A percentile compares a stretch with the other conserved stretches of the same genome.
These are phyloP conservation scores for Rhea americana DNA, from an alignment of 2,113 vertebrate genomes.

Conservation along the genomic window DNA sequence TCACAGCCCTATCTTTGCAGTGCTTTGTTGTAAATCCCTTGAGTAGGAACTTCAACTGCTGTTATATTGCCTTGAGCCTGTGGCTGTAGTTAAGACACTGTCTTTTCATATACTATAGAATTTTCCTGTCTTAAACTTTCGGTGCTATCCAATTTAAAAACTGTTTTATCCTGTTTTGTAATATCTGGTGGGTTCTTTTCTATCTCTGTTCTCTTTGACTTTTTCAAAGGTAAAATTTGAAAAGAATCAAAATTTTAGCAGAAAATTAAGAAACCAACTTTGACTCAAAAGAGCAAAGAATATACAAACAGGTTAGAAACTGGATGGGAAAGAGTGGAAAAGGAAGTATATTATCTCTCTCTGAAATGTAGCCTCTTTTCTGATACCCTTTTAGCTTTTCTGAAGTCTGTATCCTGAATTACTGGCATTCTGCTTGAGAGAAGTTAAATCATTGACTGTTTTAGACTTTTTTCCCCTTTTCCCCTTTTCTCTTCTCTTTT, in stretches of 20 bases:
- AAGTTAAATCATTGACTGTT: background rate
- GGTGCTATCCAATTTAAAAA: background rate
- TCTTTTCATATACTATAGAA: background rate
- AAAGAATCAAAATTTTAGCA: background rate
- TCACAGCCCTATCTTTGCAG: background rate
- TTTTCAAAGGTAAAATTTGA: background rate
- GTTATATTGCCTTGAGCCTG: background rate
- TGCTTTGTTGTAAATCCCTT: background rate
- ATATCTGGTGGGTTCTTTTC: background rate
- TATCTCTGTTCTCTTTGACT: background rate
- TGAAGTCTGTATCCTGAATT: background rate
- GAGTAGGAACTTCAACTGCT: background rate
- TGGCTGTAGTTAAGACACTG: background rate
- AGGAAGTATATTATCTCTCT: background rate
- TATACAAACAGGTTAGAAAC: background rate
- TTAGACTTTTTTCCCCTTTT: background rate
- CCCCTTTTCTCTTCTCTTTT: background rate
- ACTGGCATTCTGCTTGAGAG: background rate
- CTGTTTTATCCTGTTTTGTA: background rate
- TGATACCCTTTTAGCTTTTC: background rate
- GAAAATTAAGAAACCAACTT: background rate
- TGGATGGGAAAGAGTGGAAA: background rate
- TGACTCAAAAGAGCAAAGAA: background rate
- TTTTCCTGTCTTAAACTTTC: constrained; percentile 18
- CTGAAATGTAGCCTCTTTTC: background rate